Conservation (phyloP, 2,797 vertebrate genomes). For the Anguilla obscura region DNA sequence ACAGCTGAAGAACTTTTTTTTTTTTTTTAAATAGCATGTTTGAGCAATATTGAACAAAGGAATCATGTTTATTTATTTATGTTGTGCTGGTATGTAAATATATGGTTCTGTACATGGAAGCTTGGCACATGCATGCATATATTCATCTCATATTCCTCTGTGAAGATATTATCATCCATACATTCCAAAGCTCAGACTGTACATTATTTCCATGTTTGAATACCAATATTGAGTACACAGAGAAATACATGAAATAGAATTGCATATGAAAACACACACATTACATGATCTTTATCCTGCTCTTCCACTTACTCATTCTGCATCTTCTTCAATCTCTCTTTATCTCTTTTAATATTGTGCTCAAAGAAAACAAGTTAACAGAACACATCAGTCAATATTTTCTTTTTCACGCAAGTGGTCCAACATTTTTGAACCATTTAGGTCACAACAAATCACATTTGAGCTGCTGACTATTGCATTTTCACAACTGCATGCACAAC, state of each 20-base stretch:
- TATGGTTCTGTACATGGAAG: neutral
- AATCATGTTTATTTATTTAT: neutral
- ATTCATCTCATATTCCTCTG: neutral
- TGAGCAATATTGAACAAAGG: neutral
- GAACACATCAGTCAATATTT: neutral
- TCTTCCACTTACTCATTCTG: neutral
- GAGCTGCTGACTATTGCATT: neutral
- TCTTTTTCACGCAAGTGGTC: too few species aligned
- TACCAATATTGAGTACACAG: neutral
- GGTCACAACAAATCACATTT: neutral
- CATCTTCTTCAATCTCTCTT: neutral
- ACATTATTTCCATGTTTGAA: neutral
- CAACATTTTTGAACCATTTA: neutral
- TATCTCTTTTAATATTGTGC: neutral
- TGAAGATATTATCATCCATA: slow-evolving; percentile 6
- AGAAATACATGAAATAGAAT: neutral
- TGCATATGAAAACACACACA: neutral
- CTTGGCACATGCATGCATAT: neutral
- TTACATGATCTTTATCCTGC: neutral
- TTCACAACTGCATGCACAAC: neutral
- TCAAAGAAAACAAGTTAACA: neutral
- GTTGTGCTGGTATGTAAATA: neutral
- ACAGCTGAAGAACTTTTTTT: neutral
- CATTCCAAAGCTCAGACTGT: neutral
- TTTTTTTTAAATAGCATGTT: neutral